Conservation (phyloP, 2,797 vertebrate genomes). For the Novumbra hubbsi region DNA sequence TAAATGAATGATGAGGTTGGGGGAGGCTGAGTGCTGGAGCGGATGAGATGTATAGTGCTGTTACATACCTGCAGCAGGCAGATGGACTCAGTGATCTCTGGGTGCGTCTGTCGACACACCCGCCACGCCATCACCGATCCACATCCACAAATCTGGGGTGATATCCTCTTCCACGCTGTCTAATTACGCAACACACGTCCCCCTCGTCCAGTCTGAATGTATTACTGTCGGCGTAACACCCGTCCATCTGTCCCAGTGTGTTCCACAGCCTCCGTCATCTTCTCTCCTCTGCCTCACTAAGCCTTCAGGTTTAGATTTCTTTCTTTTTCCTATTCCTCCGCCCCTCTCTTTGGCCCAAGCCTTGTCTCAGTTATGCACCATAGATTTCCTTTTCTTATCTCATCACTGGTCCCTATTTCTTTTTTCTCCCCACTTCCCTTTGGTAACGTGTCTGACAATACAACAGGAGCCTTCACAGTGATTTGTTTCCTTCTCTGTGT, state of each 20-base stretch:
- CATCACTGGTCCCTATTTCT: background rate
- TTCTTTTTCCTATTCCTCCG: constrained; percentile 34
- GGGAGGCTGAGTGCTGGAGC: constrained; percentile 28
- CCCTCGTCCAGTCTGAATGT: constrained; percentile 38
- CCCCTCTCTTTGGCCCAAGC: constrained; percentile 1
- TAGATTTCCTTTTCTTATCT: constrained; percentile 10
- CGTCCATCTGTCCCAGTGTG: constrained; percentile 31
- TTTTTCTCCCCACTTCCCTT: constrained; percentile 7
- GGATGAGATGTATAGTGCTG: constrained; percentile 45
- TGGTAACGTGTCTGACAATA: background rate
- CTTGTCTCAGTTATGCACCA: constrained; percentile 21
- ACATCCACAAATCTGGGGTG: constrained; percentile 50
- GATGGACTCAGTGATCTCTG: constrained; percentile 49
- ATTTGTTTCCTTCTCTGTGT: constrained; percentile 5
- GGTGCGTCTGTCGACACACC: constrained; percentile 72
- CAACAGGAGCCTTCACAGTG: constrained; percentile 7
- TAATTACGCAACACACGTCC: constrained; percentile 32
- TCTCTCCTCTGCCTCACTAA: constrained; percentile 21
- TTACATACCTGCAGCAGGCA: constrained; percentile 60
- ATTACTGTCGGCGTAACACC: constrained; percentile 25
- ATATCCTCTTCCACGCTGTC: constrained; percentile 21
- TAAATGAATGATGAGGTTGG: constrained; percentile 64
- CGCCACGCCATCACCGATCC: constrained; percentile 78
- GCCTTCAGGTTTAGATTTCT: constrained; percentile 44
- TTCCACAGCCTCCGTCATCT: constrained; percentile 34